Percentiles rank a stretch among this genome's conserved stretches.
phyloP scores from a whole-genome alignment of 2,888 invertebrate genomes.

The Agrilus cyanescens region DNA sequence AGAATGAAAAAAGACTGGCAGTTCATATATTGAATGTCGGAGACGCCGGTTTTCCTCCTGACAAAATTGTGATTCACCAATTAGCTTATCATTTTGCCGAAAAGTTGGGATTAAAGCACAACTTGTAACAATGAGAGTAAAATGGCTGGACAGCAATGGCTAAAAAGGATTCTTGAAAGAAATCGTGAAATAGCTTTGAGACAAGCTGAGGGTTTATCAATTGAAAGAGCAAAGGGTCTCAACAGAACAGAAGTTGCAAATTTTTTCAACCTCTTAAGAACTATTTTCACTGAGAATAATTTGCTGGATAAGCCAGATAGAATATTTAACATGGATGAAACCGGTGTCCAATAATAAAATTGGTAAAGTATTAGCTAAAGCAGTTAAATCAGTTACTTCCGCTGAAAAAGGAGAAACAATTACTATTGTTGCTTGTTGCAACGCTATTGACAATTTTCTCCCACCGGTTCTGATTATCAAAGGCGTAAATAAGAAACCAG shows the following conservation, averaged over 20 bases:
- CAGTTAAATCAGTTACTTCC: slow-evolving; percentile 8
- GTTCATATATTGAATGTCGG: too few species aligned
- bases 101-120: slow-evolving; percentile 2
- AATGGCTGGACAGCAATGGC: slow-evolving; percentile 8
- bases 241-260: slow-evolving; percentile 9
- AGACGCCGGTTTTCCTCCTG: too few species aligned
- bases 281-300: slow-evolving; percentile 14
- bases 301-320: slow-evolving; percentile 16
- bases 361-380: slow-evolving; percentile 12
- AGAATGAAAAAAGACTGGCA: too few species aligned
- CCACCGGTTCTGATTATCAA: slow-evolving; percentile 9
- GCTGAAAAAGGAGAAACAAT: slow-evolving; percentile 11
- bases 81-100: slow-evolving; percentile 7
- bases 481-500: slow-evolving; percentile 11
- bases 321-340: slow-evolving; percentile 18
- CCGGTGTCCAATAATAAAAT: slow-evolving; percentile 16
- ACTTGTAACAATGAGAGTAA: slow-evolving; percentile 6
- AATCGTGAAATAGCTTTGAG: slow-evolving; percentile 7
- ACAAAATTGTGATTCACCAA: too few species aligned
- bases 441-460: slow-evolving; percentile 9
- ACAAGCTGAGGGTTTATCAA: slow-evolving; percentile 9
- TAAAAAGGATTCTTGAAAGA: slow-evolving; percentile 7
- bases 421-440: slow-evolving; percentile 9
- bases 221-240: slow-evolving; percentile 9
- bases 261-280: slow-evolving; percentile 11